Evolutionary conservation across 2,113 vertebrate species (phyloP), one percentile per base, ranked within the genome.

Genomic region (Aix galericulata): DNA sequence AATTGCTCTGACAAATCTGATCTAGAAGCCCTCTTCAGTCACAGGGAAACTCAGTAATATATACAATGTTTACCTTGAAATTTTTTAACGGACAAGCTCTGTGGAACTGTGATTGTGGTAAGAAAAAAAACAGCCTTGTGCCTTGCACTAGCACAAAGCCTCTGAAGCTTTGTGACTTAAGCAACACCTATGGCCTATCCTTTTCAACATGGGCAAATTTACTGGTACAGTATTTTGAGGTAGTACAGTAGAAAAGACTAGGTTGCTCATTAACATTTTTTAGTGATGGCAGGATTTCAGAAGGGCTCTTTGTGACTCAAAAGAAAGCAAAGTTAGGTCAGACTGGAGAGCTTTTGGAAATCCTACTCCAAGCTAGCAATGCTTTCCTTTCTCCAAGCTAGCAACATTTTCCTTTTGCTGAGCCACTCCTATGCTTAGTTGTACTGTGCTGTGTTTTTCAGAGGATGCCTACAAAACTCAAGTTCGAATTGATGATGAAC

Each of bases 401-500:
- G 9, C 3, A 63, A 62, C 1, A 21, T 92, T 85, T 91, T 85
- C 42, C 11, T 18, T 53, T 91, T 17, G 36, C 27, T 32, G 29
- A 85, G 38, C 4, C n/a, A 29, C 7, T 58, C 7, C 7, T 55
- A n/a, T 75, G 6, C 40, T 92, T 88, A 94, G 60, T 11, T 3
- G 2, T 50, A 56, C 69, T 90, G 34, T 26, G 40, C 34, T 94
- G 3, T 94, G 44, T 96, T 95, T 97, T 97, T 89, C 96, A 98
- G 98, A 98, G 95, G 98, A 98, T 95, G 98, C 98, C 55, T 98
- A 98, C 91, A 98, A 98, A 95, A 98, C 98, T 58, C 97, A 98
- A 92, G 97, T 98, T 25, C 96, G 96, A 88, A 98, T 98, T 34
- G 97, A 98, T 93, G 97, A 98, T 4, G 95, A 98, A 29, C 97